Base-by-base conservation (phyloP, 1,140 invertebrate genomes). In the Drosophila bipectinata region DNA sequence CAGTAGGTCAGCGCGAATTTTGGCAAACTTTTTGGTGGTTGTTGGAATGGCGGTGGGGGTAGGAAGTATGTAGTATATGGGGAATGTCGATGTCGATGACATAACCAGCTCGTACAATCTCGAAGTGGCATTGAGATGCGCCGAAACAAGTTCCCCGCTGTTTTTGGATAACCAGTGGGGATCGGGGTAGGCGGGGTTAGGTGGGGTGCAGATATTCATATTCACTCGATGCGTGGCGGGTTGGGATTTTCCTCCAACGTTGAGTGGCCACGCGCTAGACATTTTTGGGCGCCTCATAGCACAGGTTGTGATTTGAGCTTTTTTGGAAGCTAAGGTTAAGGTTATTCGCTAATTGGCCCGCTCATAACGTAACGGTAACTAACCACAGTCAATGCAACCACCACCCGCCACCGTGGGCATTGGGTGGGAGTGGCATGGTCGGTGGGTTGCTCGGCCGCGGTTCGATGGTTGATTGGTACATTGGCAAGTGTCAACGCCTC, bases 311-410 rank as follows among this genome's bases (percentile, higher is more conserved):
- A 77, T 81, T 90, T 90, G 89, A 91, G 90, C 90, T 91, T 91
- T 91, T 91, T 91, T 91, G 90, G 90, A 91, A 91, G 90, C 90
- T 91, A 91, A 91, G 90, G 90, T 91, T 91, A 91, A 91, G 90
- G 90, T 91, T 91, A 91, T 71, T 81, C 78, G 75, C 49, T 87
- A 87, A 85, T 81, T 85, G 81, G 45, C 44, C n/a, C 34, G 18
- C 49, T 18, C n/a, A 37, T 41, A 32, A 6, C 66, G 18, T 34
- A 66, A 41, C 63, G 60, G 62, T 78, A 79, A 85, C 77, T 81
- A 85, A 85, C 69, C 82, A 78, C 73, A 81, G 73, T 61, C 78
- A 87, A 76, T 62, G 67, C 73, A 37, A 28, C 39, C 60, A 47
- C 18, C 30, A 47, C 18, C 30, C 41, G 26, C 8, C 10, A 37